These are phyloP conservation scores for Hanleya hanleyi DNA, from an alignment of 2,888 invertebrate genomes.

Conservation along the genomic window DNA sequence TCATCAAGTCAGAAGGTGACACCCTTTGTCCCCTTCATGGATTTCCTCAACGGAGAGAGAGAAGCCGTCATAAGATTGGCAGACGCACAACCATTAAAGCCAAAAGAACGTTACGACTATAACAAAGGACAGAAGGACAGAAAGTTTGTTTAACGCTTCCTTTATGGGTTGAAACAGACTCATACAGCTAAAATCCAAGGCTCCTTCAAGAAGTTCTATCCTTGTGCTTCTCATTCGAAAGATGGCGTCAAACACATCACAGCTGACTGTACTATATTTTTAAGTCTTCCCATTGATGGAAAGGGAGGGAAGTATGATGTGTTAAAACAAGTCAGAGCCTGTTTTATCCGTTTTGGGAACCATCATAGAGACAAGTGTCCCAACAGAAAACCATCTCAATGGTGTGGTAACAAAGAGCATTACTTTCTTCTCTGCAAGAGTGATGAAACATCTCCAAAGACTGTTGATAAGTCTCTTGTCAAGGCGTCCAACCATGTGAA, in stretches of 20 bases:
- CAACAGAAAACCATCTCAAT: not conserved
- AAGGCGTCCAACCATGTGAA: not conserved
- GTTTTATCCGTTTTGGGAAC: not conserved
- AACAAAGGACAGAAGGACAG: no score
- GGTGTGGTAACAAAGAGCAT: not conserved
- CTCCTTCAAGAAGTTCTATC: not conserved
- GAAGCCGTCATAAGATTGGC: not conserved
- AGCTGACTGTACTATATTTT: not conserved
- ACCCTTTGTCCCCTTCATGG: conserved; percentile 10
- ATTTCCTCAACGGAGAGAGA: not conserved
- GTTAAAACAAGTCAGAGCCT: not conserved
- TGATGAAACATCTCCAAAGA: no score
- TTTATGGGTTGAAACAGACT: no score
- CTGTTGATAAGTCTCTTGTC: not conserved
- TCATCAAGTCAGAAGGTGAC: not conserved
- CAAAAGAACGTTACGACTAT: no score
- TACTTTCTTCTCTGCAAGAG: not conserved
- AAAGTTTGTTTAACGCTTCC: no score
- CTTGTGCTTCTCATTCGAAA: not conserved
- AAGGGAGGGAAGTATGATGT: not conserved
- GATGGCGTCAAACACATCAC: not conserved
- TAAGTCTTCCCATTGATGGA: not conserved
- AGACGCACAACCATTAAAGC: not conserved
- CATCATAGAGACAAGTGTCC: not conserved
- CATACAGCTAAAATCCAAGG: no score